A percentile compares a stretch with the other conserved stretches of the same genome.
These are phyloP conservation scores for Gymnogyps californianus DNA, from an alignment of 2,113 vertebrate species.

Conservation along the genomic window DNA sequence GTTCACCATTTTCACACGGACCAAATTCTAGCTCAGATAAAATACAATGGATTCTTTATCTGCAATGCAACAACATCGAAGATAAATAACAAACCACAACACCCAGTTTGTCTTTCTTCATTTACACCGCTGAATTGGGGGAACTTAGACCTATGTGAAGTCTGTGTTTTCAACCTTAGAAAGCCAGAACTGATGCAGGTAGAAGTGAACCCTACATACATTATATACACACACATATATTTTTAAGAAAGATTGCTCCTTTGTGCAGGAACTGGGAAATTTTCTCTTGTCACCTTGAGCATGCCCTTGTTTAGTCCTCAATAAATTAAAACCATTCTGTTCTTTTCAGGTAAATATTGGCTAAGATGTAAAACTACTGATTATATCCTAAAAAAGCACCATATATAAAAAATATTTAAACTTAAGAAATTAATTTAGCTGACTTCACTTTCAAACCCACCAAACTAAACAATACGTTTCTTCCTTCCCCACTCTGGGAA, in stretches of 20 bases:
- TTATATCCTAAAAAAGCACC: not conserved
- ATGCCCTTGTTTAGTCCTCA: not conserved
- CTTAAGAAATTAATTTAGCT: not conserved
- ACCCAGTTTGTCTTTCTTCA: not conserved
- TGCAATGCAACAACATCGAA: not conserved
- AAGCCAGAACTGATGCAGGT: not conserved
- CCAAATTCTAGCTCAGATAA: not conserved
- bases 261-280: not conserved
- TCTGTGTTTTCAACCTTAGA: not conserved
- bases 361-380: not conserved
- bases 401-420: not conserved
- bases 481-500: not conserved
- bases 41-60: not conserved
- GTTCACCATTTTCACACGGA: not conserved
- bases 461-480: not conserved
- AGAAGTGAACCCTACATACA: not conserved
- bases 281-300: not conserved
- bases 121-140: not conserved
- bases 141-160: not conserved
- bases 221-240: not conserved
- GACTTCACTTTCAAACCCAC: not conserved
- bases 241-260: not conserved
- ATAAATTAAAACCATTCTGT: not conserved
- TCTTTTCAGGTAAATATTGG: not conserved
- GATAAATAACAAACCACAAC: not conserved